phyloP scores from a whole-genome alignment of 2,888 invertebrate species.

The Dynastes tityus region DNA sequence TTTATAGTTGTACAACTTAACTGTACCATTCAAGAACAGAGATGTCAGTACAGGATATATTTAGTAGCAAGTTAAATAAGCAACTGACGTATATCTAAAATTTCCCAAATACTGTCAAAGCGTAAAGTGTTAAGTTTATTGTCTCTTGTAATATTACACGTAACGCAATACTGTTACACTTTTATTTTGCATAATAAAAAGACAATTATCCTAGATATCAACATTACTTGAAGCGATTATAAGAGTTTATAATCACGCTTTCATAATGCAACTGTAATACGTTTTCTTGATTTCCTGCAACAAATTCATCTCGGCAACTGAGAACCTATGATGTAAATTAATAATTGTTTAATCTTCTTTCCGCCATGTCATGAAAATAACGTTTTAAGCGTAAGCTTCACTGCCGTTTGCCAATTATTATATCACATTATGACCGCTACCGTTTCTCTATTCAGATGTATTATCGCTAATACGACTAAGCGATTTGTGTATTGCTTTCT shows the following conservation, averaged over 20 bases:
- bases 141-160: no score
- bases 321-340: conserved; percentile 3
- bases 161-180: no score
- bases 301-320: neutral
- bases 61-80: no score
- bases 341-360: conserved; percentile 7
- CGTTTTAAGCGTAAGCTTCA: neutral
- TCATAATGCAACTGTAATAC: neutral
- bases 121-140: no score
- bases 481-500: conserved; percentile 24
- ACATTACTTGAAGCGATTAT: neutral
- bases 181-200: no score
- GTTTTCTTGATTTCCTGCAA: neutral
- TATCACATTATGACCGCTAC: neutral
- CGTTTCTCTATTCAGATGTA: conserved; percentile 4
- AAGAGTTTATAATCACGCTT: neutral
- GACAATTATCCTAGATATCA: neutral
- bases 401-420: conserved; percentile 14
- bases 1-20: no score
- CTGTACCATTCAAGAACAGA: no score
- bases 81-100: no score
- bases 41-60: no score
- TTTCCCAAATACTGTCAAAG: no score
- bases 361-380: conserved; percentile 6
- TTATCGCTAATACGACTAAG: neutral